These are phyloP conservation scores for Lagodon rhomboides DNA, from an alignment of 2,797 vertebrate genomes.

Conservation along the genomic window DNA sequence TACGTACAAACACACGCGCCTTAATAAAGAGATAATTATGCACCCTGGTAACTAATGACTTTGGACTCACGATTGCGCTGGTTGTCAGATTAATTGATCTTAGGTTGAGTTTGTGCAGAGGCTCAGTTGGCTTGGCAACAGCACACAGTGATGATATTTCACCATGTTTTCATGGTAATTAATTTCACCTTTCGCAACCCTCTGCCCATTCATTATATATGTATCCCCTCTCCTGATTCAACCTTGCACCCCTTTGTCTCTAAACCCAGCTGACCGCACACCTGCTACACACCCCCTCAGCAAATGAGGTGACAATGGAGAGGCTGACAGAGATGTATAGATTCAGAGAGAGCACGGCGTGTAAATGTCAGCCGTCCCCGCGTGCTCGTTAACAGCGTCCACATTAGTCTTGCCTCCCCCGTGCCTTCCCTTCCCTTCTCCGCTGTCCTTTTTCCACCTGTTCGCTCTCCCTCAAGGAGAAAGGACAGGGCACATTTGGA, in stretches of 20 bases:
- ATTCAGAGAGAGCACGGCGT: conserved; percentile 22
- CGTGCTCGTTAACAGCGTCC: conserved; percentile 62
- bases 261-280: background rate
- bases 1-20: background rate
- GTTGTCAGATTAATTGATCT: conserved; percentile 42
- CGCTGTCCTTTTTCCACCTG: conserved; percentile 17
- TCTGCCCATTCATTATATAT: conserved; percentile 23
- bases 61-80: conserved; percentile 4
- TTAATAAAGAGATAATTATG: conserved; percentile 1
- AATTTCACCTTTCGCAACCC: conserved; percentile 60
- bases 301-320: conserved; percentile 20
- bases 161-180: conserved; percentile 54
- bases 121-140: conserved; percentile 59
- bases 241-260: conserved; percentile 20
- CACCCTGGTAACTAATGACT: conserved; percentile 23
- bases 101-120: conserved; percentile 24
- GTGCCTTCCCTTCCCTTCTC: background rate
- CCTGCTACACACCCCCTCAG: conserved; percentile 20
- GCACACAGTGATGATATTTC: conserved; percentile 52
- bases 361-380: conserved; percentile 56
- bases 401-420: conserved; percentile 45
- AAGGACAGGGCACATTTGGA: conserved; percentile 52
- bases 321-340: conserved; percentile 38
- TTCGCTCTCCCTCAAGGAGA: conserved; percentile 52
- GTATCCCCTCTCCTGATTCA: conserved; percentile 27